A percentile compares a stretch with the other conserved stretches of the same genome.
Evolutionary conservation across 2,797 vertebrate species (phyloP).

Genomic region (Erpetoichthys calabaricus): DNA sequence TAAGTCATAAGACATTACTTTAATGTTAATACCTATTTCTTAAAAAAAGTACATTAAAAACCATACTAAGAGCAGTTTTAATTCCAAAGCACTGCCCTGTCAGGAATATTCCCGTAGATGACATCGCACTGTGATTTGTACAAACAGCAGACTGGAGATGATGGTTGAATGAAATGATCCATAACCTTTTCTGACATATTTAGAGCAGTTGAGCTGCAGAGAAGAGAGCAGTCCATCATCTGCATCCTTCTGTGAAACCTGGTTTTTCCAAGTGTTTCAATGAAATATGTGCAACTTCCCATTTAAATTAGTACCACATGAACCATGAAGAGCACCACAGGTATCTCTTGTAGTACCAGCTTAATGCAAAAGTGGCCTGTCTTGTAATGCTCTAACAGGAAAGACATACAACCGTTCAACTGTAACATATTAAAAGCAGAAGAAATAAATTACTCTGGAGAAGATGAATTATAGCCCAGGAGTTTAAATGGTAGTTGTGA

Average conservation of each 20-base stretch:
- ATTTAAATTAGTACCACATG: slow-evolving; percentile 96
- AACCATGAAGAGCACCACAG: slow-evolving; percentile 98
- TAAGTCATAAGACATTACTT: too few relatives aligned
- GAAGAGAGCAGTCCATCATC: slow-evolving; percentile 78
- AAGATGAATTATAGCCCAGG: slow-evolving; percentile 85
- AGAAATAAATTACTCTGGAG: slow-evolving; percentile 88
- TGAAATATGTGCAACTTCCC: slow-evolving; percentile 97
- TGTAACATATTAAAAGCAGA: slow-evolving; percentile 96
- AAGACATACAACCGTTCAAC: slow-evolving; percentile 79
- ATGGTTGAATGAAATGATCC: slow-evolving; percentile 75
- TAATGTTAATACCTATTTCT: too few relatives aligned
- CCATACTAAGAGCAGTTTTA: slow-evolving; percentile 63
- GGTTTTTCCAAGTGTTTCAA: slow-evolving; percentile 75
- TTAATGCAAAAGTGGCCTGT: slow-evolving; percentile 60
- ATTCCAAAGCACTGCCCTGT: slow-evolving; percentile 67
- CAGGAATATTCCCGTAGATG: slow-evolving; percentile 57
- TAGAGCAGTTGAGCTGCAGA: slow-evolving; percentile 60
- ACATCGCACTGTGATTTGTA: slow-evolving; percentile 62
- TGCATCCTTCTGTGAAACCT: slow-evolving; percentile 69
- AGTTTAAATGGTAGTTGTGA: slow-evolving; percentile 56
- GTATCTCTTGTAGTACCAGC: slow-evolving; percentile 68
- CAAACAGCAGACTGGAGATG: slow-evolving; percentile 60
- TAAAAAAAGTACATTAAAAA: too few relatives aligned
- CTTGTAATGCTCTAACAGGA: slow-evolving; percentile 68
- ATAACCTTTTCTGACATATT: slow-evolving; percentile 69